Percentiles rank a stretch among this genome's conserved stretches.
These are phyloP conservation scores for Oryzias melastigma DNA, from an alignment of 2,113 vertebrate genomes.

Conservation along the genomic window DNA sequence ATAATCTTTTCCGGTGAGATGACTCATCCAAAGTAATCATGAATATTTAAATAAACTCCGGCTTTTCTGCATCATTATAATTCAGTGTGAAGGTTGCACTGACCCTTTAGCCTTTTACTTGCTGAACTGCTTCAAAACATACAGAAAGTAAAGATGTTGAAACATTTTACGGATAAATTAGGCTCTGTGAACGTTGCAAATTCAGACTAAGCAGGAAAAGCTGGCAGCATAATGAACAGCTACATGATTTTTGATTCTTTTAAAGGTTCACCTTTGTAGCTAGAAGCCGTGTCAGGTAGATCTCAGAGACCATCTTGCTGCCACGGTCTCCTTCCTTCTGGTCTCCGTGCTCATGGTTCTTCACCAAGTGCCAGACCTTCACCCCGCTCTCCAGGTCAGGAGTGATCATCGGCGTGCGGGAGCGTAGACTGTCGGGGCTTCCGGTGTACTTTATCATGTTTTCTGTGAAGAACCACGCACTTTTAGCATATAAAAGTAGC, in stretches of 20 bases:
- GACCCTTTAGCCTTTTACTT: constrained; percentile 47
- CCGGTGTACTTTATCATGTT: constrained; percentile 99
- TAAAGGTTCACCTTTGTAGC: constrained; percentile 88
- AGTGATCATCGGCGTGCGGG: constrained; percentile 96
- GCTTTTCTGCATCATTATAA: constrained; percentile 33
- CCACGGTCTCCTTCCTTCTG: constrained; percentile 97
- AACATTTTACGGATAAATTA: neutral
- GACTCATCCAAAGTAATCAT: constrained; percentile 41
- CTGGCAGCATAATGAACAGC: neutral
- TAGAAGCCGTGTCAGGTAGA: constrained; percentile 94
- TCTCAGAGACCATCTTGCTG: constrained; percentile 99
- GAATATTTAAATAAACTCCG: constrained; percentile 47
- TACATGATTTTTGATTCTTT: neutral
- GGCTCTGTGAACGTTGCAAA: neutral
- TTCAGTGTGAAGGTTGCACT: constrained; percentile 17
- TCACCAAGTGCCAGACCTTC: constrained; percentile 97
- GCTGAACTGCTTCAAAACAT: constrained; percentile 8
- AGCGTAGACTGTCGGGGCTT: constrained; percentile 95
- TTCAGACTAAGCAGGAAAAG: neutral
- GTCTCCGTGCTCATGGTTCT: constrained; percentile 97
- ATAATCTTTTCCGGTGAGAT: constrained; percentile 44
- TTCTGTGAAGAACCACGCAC: constrained; percentile 75
- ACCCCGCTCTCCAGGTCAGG: constrained; percentile 95
- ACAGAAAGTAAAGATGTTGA: neutral
- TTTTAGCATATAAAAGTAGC: constrained; percentile 5